Percentiles rank a stretch among this genome's conserved stretches.
phyloP scores from a whole-genome alignment of 2,888 invertebrate genomes.

The Drosophila buzzatii region DNA sequence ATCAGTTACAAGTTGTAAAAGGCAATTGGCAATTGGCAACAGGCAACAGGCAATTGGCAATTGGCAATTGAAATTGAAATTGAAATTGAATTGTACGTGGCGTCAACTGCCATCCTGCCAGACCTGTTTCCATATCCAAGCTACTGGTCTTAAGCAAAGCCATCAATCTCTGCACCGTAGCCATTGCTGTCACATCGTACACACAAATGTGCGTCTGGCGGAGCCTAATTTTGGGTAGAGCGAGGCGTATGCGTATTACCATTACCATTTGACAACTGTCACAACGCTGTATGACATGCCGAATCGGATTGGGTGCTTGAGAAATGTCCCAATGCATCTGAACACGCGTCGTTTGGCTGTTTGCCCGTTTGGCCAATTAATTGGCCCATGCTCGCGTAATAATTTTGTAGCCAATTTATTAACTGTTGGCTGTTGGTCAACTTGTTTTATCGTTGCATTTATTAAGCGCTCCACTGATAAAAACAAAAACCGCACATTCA shows the following conservation, averaged over 20 bases:
- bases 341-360: constrained; percentile 45
- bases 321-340: constrained; percentile 59
- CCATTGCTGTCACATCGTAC: constrained; percentile 70
- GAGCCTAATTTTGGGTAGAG: constrained; percentile 60
- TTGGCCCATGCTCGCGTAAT: constrained; percentile 74
- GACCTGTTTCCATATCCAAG: constrained; percentile 70
- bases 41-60: constrained; percentile 27
- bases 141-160: constrained; percentile 80
- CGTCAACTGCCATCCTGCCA: constrained; percentile 67
- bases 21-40: constrained; percentile 33
- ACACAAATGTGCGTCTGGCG: constrained; percentile 47
- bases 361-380: constrained; percentile 48
- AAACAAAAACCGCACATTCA: constrained; percentile 60
- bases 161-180: constrained; percentile 67
- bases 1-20: constrained; percentile 39
- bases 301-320: constrained; percentile 32
- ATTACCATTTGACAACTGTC: constrained; percentile 79
- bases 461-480: constrained; percentile 73
- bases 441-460: constrained; percentile 76
- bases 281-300: constrained; percentile 77
- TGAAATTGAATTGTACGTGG: constrained; percentile 56
- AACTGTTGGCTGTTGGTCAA: constrained; percentile 63
- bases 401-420: constrained; percentile 80
- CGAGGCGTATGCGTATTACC: constrained; percentile 58
- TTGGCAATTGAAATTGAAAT: constrained; percentile 26